phyloP scores from a whole-genome alignment of 2,888 invertebrate genomes.

The Malachius bipustulatus region DNA sequence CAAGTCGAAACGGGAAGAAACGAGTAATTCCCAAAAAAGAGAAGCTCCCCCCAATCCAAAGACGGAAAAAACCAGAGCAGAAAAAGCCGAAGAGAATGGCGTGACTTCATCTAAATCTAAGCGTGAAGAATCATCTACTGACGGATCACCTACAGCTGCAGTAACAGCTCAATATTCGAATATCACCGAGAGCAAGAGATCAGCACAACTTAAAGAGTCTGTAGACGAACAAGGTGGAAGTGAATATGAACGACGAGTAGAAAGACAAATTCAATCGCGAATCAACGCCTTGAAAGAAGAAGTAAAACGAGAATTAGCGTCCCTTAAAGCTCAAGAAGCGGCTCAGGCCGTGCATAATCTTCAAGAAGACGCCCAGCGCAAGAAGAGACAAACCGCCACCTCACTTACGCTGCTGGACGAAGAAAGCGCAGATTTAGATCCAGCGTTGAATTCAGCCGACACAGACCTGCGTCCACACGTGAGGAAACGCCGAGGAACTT shows the following conservation, averaged over 20 bases:
- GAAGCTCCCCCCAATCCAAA: too few species aligned
- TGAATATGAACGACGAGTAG: constrained; percentile 27
- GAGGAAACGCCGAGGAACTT: not conserved
- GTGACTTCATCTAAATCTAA: too few species aligned
- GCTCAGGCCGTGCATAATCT: not conserved
- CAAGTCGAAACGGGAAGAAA: too few species aligned
- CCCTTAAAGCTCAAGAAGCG: constrained; percentile 15
- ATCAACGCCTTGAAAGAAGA: constrained; percentile 34
- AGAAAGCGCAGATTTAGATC: not conserved
- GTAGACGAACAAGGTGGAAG: too few species aligned
- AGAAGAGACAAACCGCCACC: not conserved
- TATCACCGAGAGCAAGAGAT: too few species aligned
- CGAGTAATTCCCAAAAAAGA: too few species aligned
- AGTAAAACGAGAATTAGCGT: constrained; percentile 32
- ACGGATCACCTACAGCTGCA: too few species aligned
- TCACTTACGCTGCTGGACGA: constrained; percentile 1
- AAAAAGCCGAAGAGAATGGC: too few species aligned
- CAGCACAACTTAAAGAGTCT: too few species aligned
- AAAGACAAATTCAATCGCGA: constrained; percentile 32
- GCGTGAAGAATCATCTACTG: too few species aligned
- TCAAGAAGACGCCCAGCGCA: not conserved
- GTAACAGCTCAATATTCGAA: too few species aligned
- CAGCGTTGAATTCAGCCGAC: not conserved
- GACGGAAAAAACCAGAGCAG: too few species aligned
- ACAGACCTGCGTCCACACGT: not conserved